Evolutionary conservation across 2,113 vertebrate species (phyloP).

Genomic region (Chaetodon auriga): DNA sequence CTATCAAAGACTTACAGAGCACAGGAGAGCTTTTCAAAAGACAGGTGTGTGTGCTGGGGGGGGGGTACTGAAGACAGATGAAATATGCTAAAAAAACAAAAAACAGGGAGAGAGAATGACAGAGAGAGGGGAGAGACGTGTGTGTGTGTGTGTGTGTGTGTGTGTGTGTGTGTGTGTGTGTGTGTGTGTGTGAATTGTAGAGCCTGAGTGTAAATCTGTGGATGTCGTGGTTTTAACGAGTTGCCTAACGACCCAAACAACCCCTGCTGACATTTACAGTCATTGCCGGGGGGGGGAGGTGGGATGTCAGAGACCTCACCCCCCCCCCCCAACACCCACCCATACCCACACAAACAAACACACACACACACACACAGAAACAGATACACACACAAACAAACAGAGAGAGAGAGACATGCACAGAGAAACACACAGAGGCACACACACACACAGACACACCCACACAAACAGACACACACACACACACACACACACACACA

Average conservation of each 20-base stretch:
- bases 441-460: too few relatives aligned
- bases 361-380: not conserved
- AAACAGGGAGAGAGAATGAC: not conserved
- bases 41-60: constrained; percentile 3
- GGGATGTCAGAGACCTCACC: constrained; percentile 23
- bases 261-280: constrained; percentile 63
- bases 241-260: constrained; percentile 59
- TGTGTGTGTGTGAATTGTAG: constrained; percentile 28
- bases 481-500: too few relatives aligned
- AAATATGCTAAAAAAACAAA: not conserved
- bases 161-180: constrained; percentile 32
- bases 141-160: constrained; percentile 16
- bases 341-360: not conserved
- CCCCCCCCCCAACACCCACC: not conserved
- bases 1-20: constrained; percentile 16
- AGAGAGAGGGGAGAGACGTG: not conserved
- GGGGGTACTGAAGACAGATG: not conserved
- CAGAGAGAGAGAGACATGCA: too few relatives aligned
- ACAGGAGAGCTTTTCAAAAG: constrained; percentile 19
- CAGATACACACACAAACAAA: not conserved
- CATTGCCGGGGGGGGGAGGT: not conserved
- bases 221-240: constrained; percentile 54
- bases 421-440: not conserved
- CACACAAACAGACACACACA: too few relatives aligned
- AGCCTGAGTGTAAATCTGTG: constrained; percentile 42